phyloP scores from a whole-genome alignment of 1,140 invertebrate genomes.

The Anastrepha obliqua region DNA sequence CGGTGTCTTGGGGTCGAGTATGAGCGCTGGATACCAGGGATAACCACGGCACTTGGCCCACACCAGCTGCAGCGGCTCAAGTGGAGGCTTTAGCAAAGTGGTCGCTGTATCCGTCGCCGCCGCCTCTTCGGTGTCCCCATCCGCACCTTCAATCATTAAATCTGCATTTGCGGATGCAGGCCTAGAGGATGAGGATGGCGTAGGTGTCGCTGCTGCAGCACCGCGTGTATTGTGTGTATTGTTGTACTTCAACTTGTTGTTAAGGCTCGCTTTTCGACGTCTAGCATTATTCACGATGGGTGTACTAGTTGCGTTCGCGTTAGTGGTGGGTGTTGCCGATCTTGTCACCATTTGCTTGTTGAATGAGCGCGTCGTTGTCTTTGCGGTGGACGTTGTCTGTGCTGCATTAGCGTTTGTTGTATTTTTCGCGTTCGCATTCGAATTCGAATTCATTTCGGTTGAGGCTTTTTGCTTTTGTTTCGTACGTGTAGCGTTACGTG shows the following conservation, averaged over 20 bases:
- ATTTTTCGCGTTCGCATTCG: neutral
- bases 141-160: constrained; percentile 58
- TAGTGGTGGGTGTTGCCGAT: constrained; percentile 63
- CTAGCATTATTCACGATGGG: constrained; percentile 53
- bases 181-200: constrained; percentile 56
- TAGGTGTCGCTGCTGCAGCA: constrained; percentile 29
- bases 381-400: constrained; percentile 65
- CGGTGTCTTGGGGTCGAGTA: constrained; percentile 95
- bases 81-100: constrained; percentile 65
- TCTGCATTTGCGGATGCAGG: constrained; percentile 20
- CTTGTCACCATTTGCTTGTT: constrained; percentile 40
- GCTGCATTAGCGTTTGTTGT: constrained; percentile 34
- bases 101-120: neutral
- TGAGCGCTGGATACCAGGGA: constrained; percentile 97
- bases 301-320: constrained; percentile 1
- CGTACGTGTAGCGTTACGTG: constrained; percentile 56
- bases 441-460: constrained; percentile 55
- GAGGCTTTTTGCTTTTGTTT: constrained; percentile 61
- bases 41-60: constrained; percentile 98
- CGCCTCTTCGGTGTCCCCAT: constrained; percentile 42
- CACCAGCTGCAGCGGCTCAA: constrained; percentile 92
- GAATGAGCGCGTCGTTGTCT: constrained; percentile 60
- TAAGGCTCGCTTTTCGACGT: constrained; percentile 31
- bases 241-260: constrained; percentile 54
- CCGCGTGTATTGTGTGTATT: constrained; percentile 54